Evolutionary conservation across 2,113 vertebrate genomes (phyloP).

Genomic region (Caretta caretta): DNA sequence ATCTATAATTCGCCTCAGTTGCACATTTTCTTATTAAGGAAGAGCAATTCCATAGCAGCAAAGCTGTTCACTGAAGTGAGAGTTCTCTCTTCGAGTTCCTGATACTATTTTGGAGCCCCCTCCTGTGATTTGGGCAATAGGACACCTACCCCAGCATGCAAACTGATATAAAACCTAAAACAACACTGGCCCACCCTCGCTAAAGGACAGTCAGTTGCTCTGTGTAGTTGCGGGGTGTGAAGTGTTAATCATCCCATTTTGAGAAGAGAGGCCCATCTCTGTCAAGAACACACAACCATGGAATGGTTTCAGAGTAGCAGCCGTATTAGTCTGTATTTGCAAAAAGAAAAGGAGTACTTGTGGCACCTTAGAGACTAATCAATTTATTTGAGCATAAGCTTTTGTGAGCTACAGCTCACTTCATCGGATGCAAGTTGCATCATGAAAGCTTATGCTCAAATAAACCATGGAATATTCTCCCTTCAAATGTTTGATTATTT

Average conservation of each 20-base stretch:
- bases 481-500: background rate
- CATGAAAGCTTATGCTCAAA: no score
- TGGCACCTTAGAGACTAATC: no score
- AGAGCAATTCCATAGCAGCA: background rate
- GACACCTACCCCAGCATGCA: background rate
- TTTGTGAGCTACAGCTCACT: no score
- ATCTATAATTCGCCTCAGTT: background rate
- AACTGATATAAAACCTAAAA: background rate
- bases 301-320: background rate
- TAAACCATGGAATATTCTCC: fast-evolving
- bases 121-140: background rate
- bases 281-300: background rate
- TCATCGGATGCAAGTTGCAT: no score
- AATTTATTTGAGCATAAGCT: no score
- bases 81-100: background rate
- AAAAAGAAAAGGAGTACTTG: no score
- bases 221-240: background rate
- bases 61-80: background rate
- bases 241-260: background rate
- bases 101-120: background rate
- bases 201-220: background rate
- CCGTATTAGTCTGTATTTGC: no score
- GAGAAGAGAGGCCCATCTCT: background rate
- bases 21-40: background rate
- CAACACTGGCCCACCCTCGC: background rate